Base-by-base conservation (phyloP, 2,797 vertebrate genomes). In the Acrocephalus scirpaceus region DNA sequence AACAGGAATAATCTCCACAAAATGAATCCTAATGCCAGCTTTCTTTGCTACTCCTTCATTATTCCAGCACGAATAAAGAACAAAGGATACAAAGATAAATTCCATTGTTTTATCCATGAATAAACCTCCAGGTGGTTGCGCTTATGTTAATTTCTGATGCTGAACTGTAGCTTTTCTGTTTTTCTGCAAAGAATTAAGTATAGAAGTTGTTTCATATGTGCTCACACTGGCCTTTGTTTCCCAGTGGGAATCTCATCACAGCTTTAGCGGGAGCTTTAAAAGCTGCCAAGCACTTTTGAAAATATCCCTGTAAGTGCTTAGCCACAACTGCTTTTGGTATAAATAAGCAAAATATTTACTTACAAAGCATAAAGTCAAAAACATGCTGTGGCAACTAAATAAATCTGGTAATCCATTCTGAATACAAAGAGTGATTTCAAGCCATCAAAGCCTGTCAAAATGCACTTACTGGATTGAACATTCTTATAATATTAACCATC, bases 261-360 rank as follows among this genome's bases (percentile, higher is more conserved):
- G 89, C 84, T 86, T 91, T 67, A 79, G 80, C 1, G 0, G 74
- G 70, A 83, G 87, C 82, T 87, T 92, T 83, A 75, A 91, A 92
- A 83, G 66, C 86, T 67, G 73, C 66, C 6, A 42, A 81, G 70
- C 54, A 45, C 40, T 88, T 92, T n/a, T 80, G 54, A 88, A 92
- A 93, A 94, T 29, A 72, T 30, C 62, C 53, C 78, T 89, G 38
- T 51, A 94, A 88, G 69, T 93, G 50, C 65, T 94, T 67, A 91
- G 89, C 82, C 36, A 29, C 91, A 87, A 91, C 69, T 86, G 82
- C 53, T 85, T 93, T 85, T 80, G 85, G 69, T 95, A 77, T 51
- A 84, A 84, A 75, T 86, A 93, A 93, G 89, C 75, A 94, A 96
- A 97, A 95, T 94, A 93, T 97, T 96, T 95, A 96, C 95, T 95